Evolutionary conservation across 2,113 vertebrate genomes (phyloP).

Genomic region (Myiopsitta monachus): DNA sequence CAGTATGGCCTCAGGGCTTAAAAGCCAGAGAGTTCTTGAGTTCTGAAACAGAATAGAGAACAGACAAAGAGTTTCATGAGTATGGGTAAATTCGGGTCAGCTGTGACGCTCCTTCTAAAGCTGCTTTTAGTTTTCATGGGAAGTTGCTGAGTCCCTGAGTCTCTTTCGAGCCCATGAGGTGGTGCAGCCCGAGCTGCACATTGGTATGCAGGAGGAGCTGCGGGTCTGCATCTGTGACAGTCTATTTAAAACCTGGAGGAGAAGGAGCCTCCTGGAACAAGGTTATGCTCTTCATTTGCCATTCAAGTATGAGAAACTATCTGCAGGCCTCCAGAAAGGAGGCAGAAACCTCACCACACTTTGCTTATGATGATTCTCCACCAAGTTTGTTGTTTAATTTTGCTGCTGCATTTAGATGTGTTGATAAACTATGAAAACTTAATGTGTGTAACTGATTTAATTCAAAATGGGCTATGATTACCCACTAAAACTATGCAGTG

Average conservation of each 20-base stretch:
- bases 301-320: conserved; percentile 41
- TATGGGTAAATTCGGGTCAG: background rate
- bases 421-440: background rate
- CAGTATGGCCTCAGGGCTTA: background rate
- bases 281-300: conserved; percentile 55
- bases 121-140: background rate
- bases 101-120: background rate
- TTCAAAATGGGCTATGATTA: background rate
- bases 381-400: background rate
- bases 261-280: conserved; percentile 48
- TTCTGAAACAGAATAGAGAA: background rate
- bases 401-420: background rate
- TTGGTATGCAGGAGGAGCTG: conserved; percentile 15
- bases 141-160: background rate
- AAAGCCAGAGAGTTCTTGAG: background rate
- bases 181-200: background rate
- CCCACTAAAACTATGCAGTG: background rate
- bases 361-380: background rate
- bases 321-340: conserved; percentile 16
- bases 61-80: background rate
- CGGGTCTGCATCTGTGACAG: conserved; percentile 31
- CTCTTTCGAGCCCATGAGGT: background rate
- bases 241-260: conserved; percentile 50
- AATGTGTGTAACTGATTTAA: background rate
- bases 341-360: background rate